Base-by-base conservation (phyloP, 2,797 vertebrate genomes). In the Chaunax sp. region DNA sequence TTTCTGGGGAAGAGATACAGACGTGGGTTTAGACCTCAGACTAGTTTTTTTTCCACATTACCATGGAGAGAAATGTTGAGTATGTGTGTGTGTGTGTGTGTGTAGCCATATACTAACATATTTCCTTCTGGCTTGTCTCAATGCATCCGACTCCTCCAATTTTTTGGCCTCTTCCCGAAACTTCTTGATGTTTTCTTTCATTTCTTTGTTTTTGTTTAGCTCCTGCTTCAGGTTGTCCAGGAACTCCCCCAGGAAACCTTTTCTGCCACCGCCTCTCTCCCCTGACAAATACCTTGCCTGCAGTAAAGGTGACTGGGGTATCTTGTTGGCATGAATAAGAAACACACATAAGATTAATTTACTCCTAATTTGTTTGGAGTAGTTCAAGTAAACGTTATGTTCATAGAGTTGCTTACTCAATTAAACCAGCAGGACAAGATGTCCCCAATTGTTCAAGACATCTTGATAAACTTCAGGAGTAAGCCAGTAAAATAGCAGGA, bases 131-230 rank as follows among this genome's bases (percentile, higher is more conserved):
- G 98, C 98, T 89, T 99, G 96, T 83, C 93, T 90, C 20, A 99
- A 91, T 0, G 97, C 97, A 0, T 99, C 97, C 0, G 98, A 99
- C 30, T 99, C 98, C 61, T 99, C 98, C 4, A 99, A 85, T 69
- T 95, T 98, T 71, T 95, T 95, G 3, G 97, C 97, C 62, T 99
- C 97, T 0, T 98, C 96, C 0, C 98, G 90, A 69, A 99, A 99
- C 70, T 97, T 98, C 80, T 95, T 95, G 9, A 99, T 97, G 77
- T 92, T 99, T 73, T 99, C 97, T 84, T 95, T 97, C 97, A 99
- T 99, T 87, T 99, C 98, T 53, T 97, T 98, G 91, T 96, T 98
- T 77, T 98, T 99, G 47, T 92, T 94, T 3, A 99, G 81, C 47
- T 99, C 98, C 76, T 98, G 96, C 44, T 96, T 98, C 68, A 99